Evolutionary conservation across 2,797 vertebrate genomes (phyloP), one percentile per base, ranked within the genome.

Genomic region (Anabacerthia variegaticeps): DNA sequence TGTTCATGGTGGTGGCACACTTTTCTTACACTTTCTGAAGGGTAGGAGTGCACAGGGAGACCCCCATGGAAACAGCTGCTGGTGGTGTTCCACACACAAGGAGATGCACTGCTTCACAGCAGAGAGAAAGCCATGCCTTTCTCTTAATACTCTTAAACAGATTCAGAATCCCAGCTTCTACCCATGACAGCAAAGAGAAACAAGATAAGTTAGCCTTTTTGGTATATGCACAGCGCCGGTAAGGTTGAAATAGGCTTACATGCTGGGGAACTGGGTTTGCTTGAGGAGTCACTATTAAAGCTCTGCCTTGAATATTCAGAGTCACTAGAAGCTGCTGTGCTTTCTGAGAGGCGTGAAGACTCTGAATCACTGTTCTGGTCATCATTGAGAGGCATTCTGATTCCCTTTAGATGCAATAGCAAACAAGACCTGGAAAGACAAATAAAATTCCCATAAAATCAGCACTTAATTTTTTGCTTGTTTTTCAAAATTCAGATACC

Each of bases 251-350:
- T 1, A 18, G 36, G 96, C 99, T 98, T 97, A 99, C 99, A 99
- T 0, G 98, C 98, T 48, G 99, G 99, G 6, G 99, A 99, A 96
- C 98, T 98, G 73, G 98, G 98, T 78, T 99, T 99, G 98, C 99
- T 99, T 91, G 99, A 99, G 93, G 98, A 98, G 92, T 99, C 98
- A 2, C 99, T 99, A 41, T 98, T 98, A 95, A 99, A 99, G 95
- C 99, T 99, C 88, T 99, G 98, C 14, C 99, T 98, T 32, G 98
- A 99, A 89, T 96, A 98, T 68, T 99, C 99, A 2, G 92, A 97
- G 96, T 99, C 99, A 0, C 99, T 99, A 85, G 98, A 97, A 1
- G 98, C 98, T 22, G 98, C 98, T 94, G 98, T 94, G 96, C 99
- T 99, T 97, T 99, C 98, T 0, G 98, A 98, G 52, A 98, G 96